Evolutionary conservation across 2,113 vertebrate genomes (phyloP).

Genomic region (Chlorodrepanis virens): DNA sequence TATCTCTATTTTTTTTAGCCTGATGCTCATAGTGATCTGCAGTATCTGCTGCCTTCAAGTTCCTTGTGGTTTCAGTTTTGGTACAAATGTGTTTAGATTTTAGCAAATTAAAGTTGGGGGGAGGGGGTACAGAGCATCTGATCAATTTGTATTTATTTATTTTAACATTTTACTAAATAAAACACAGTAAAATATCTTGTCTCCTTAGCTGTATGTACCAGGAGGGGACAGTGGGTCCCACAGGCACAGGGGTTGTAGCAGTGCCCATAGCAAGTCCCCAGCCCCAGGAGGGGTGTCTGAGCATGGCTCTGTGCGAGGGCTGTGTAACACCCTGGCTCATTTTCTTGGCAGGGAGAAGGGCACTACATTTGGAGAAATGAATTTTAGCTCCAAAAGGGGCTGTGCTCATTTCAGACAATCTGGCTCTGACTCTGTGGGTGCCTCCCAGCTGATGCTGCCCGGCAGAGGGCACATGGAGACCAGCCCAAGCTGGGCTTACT

Average conservation of each 20-base stretch:
- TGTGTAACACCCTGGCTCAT: accelerated
- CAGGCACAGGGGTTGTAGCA: background rate
- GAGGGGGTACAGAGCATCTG: constrained; percentile 92
- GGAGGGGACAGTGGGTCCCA: background rate
- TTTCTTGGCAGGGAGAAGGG: background rate
- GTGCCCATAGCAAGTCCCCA: background rate
- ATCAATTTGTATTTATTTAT: constrained; percentile 99
- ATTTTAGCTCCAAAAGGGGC: background rate
- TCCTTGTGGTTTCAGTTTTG: constrained; percentile 90
- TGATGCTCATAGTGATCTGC: constrained; percentile 85
- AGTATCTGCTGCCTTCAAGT: constrained; percentile 88
- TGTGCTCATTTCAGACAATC: background rate
- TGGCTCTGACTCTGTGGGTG: background rate
- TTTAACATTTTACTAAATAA: constrained; percentile 99
- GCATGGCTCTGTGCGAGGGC: accelerated
- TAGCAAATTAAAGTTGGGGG: constrained; percentile 82
- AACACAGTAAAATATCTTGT: constrained; percentile 84
- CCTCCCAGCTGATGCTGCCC: background rate
- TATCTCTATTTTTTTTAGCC: constrained; percentile 66
- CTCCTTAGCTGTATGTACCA: constrained; percentile 60
- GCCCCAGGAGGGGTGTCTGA: background rate
- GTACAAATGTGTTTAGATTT: constrained; percentile 96
- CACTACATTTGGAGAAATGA: background rate
- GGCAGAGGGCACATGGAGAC: background rate
- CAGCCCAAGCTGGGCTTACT: background rate